Conservation (phyloP, 30 jellyfish, hydroid and myxozoan genomes). For the Aurelia coerulea region DNA sequence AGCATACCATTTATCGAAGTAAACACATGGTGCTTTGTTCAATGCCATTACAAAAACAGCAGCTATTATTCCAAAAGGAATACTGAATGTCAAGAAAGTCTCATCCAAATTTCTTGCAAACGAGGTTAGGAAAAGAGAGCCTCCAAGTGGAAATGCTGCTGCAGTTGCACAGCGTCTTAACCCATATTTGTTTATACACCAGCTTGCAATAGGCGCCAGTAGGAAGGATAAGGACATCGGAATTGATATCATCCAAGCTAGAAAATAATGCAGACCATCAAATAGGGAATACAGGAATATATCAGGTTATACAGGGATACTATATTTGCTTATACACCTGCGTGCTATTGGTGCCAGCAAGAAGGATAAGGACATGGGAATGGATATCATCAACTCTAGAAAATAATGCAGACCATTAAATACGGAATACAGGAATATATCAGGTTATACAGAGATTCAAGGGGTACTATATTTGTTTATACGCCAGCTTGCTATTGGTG, state of each 20-base stretch:
- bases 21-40: conserved; percentile 7
- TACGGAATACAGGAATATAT: too few relatives aligned
- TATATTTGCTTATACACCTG: too few relatives aligned
- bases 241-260: conserved; percentile 62
- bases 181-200: conserved; percentile 25
- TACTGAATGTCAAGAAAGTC: conserved; percentile 48
- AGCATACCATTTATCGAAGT: conserved; percentile 46
- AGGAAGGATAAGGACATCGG: conserved; percentile 26
- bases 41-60: conserved; percentile 27
- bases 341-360: too few relatives aligned
- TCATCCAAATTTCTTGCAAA: conserved; percentile 21
- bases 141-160: conserved; percentile 41
- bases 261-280: not conserved
- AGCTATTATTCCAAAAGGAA: conserved; percentile 46
- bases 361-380: too few relatives aligned
- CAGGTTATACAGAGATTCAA: too few relatives aligned
- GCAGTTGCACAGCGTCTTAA: conserved; percentile 23
- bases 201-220: conserved; percentile 38
- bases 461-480: too few relatives aligned
- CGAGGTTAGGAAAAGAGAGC: conserved; percentile 50
- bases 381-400: too few relatives aligned
- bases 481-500: too few relatives aligned
- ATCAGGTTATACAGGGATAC: too few relatives aligned
- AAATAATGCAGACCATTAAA: too few relatives aligned
- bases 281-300: too few relatives aligned